Evolutionary conservation across 2,113 vertebrate species (phyloP), one percentile per base, ranked within the genome.

Genomic region (Bucco capensis): DNA sequence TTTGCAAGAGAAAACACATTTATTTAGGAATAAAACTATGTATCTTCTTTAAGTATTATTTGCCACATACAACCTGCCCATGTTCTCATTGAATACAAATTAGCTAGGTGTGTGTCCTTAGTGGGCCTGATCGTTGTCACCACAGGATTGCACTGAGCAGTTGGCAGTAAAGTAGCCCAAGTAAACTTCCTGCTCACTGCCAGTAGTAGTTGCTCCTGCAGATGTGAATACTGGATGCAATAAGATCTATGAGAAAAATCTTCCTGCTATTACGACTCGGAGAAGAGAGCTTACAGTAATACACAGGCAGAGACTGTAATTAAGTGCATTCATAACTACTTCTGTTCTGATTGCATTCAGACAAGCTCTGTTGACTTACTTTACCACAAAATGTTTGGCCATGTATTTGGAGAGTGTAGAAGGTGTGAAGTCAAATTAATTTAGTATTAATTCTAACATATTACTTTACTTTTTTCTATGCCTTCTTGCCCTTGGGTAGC

Each of bases 171-270:
- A 3, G 3, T 17, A 79, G 33, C 28, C 31, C 84, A 62, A 64
- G 50, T 85, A 89, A 79, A 70, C 33, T 22, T 88, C 35, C 49
- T 72, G 23, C 50, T 89, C 3, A 0, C 78, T 66, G 40, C 57
- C 74, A 71, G 51, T 6, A 67, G 70, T n/a, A 84, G n/a, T 61
- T 87, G 65, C 54, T 84, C 18, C 70, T 88, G 30, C 1, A 1
- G n/a, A 18, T 73, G 14, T n/a, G 47, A 82, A 40, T 51, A 35
- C 73, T 57, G 69, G 53, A 71, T 87, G 44, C 42, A 72, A 53
- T 90, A 90, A 81, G 57, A 22, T 69, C 64, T 75, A 65, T 49
- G 72, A 58, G 61, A 79, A 96, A 86, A 88, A 33, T 83, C 57
- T 64, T 47, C 51, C 44, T 72, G 33, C 46, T 89, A 9, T 62